Percentiles rank a stretch among this genome's conserved stretches.
phyloP scores from a whole-genome alignment of 2,113 vertebrate genomes.

The Silurus glanis region DNA sequence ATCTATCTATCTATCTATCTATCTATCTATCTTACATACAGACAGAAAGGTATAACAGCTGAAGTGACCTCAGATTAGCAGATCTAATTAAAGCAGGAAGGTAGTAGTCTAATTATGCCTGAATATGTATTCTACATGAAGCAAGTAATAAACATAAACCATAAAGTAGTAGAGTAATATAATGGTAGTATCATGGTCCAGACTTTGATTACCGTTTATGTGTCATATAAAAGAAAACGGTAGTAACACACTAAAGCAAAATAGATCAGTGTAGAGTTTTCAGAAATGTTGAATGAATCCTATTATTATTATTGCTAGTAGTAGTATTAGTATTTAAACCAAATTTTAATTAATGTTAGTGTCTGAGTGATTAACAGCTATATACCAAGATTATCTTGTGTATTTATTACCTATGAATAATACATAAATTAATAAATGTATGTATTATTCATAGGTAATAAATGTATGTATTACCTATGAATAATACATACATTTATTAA shows the following conservation, averaged over 20 bases:
- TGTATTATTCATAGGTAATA: too few relatives aligned
- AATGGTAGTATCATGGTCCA: conserved; percentile 11
- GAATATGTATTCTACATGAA: background rate
- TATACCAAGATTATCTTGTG: too few relatives aligned
- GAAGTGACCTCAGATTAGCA: background rate
- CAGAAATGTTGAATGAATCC: too few relatives aligned
- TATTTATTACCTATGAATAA: background rate
- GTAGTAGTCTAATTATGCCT: background rate
- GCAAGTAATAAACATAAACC: conserved; percentile 4
- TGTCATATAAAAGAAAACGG: background rate
- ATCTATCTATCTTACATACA: background rate
- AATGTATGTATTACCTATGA: background rate
- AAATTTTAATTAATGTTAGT: background rate
- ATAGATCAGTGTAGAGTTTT: background rate
- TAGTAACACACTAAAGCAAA: background rate
- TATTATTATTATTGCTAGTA: too few relatives aligned
- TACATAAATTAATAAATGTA: too few relatives aligned
- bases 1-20: too few relatives aligned
- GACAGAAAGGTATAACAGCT: background rate
- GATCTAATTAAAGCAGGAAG: background rate
- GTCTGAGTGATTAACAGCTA: background rate
- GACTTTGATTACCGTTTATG: conserved; percentile 8
- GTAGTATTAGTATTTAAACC: too few relatives aligned
- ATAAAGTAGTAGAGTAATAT: background rate
- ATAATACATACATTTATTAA: background rate